A percentile compares a stretch with the other conserved stretches of the same genome.
Evolutionary conservation across 2,888 invertebrate genomes (phyloP).

Genomic region (Hydraecia micacea): DNA sequence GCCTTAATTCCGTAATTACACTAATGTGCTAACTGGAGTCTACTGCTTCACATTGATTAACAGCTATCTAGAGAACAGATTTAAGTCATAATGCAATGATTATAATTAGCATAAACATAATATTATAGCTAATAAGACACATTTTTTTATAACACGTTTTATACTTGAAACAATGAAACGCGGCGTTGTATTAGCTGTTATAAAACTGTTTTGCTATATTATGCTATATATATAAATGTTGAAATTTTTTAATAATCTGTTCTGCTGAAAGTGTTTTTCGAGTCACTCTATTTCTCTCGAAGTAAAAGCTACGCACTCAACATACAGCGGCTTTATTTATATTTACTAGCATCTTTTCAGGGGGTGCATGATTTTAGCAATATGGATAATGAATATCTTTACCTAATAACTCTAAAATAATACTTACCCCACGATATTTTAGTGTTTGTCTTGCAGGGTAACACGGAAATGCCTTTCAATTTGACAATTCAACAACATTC

Average conservation of each 20-base stretch:
- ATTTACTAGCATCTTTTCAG: neutral
- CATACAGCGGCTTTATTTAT: neutral
- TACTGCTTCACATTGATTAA: neutral
- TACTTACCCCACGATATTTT: neutral
- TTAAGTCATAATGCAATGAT: slow-evolving; percentile 2
- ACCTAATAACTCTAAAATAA: neutral
- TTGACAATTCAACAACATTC: neutral
- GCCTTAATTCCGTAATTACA: slow-evolving; percentile 12
- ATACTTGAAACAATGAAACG: no score
- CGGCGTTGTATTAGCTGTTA: no score
- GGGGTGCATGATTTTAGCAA: neutral
- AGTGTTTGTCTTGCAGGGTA: neutral
- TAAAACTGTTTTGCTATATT: no score
- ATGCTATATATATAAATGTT: no score
- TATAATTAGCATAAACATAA: neutral
- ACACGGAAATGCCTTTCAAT: neutral
- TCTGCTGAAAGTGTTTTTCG: no score
- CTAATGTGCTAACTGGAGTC: slow-evolving; percentile 19
- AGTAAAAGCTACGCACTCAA: neutral
- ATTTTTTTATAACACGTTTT: no score
- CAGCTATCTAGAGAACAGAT: neutral
- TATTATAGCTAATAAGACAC: neutral
- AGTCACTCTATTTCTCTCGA: no score
- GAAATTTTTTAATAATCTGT: no score
- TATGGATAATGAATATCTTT: neutral